Evolutionary conservation across 2,888 invertebrate genomes (phyloP).

Genomic region (Hemicrepidius hirtus): DNA sequence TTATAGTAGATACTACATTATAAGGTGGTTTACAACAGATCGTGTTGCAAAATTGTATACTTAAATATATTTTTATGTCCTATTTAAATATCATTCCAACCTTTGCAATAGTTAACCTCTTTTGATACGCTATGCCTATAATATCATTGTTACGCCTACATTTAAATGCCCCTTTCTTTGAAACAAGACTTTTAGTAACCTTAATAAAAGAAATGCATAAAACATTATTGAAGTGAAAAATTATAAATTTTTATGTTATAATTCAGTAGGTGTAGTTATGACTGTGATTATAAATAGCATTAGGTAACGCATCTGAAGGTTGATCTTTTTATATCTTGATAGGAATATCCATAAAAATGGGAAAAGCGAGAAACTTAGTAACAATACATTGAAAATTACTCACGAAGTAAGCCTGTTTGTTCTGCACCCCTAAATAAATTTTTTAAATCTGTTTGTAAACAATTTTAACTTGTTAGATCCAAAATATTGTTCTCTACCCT

Average conservation of each 20-base stretch:
- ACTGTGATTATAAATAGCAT: not conserved
- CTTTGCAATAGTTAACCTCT: conserved; percentile 11
- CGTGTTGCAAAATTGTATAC: not conserved
- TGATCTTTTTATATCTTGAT: no score
- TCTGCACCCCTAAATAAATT: no score
- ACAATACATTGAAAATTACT: no score
- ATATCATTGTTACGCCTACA: conserved; percentile 1
- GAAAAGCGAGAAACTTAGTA: no score
- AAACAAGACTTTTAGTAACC: not conserved
- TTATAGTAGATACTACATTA: no score
- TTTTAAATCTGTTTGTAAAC: no score
- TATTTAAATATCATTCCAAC: conserved; percentile 4
- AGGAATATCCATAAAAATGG: no score
- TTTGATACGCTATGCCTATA: conserved; percentile 9
- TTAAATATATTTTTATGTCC: conserved; percentile 1
- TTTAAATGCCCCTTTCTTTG: not conserved
- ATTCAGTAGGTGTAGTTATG: not conserved
- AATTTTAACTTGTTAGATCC: no score
- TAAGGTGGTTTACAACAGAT: no score
- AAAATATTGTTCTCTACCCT: not conserved
- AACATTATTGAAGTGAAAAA: not conserved
- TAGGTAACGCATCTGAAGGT: not conserved
- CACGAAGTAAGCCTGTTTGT: no score
- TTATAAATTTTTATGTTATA: not conserved
- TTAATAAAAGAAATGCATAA: not conserved